Evolutionary conservation across 2,888 invertebrate species (phyloP), one percentile per base, ranked within the genome.

Genomic region (Eucera pruinosa): DNA sequence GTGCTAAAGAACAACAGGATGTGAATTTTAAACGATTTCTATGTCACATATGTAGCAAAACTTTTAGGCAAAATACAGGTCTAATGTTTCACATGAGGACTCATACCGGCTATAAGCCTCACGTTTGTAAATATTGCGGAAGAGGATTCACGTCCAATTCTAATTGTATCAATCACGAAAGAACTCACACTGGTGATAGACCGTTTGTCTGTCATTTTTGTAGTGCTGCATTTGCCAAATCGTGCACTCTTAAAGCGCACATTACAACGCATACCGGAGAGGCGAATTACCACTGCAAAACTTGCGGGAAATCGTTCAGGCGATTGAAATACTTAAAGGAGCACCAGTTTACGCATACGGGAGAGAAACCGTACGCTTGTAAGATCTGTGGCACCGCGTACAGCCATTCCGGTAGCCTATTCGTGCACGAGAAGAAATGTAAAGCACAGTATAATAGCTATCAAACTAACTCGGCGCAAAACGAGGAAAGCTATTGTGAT

Each of bases 221-320:
- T 41, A 90, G 90, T 15, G 90, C 90, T 0, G 90, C 91, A 1
- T 91, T 91, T 36, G 91, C 91, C 0, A 91, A 91, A 71, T 90
- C 91, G 4, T 91, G 91, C 61, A 91, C 91, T 5, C 76, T 91
- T 0, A 91, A 91, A 67, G 90, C 91, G 1, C 91, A 91, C 57
- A 89, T 91, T 23, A 91, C 91, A 15, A 91, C 90, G 4, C 91
- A 91, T 54, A 91, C 91, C 0, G 91, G 91, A 0, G 91, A 91
- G 62, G 91, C 91, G 0, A 91, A 91, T 84, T 91, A 91, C 69
- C 91, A 90, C 50, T 91, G 91, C 41, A 91, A 90, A 82, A 91
- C 91, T 0, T 91, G 91, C n/a, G 90, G 90, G 0, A 91, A 91
- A 69, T 90, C 91, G 0, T 91, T 91, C 25, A 81, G 90, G 27